Conservation (phyloP, 2,113 vertebrate species). For the Pelecanoides urinatrix region DNA sequence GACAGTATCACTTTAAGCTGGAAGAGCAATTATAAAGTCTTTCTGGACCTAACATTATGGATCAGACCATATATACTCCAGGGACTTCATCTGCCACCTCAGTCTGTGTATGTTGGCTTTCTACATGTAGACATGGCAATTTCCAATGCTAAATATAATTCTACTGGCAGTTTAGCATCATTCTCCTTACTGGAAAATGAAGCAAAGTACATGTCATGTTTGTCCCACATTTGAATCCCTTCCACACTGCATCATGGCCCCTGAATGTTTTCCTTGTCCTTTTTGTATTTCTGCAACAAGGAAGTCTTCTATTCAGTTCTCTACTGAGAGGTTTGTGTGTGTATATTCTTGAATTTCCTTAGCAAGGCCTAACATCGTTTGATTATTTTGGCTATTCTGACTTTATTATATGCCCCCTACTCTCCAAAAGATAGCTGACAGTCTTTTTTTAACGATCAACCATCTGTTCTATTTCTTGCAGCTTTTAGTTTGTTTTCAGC, state of each 20-base stretch:
- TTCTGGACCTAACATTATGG: not conserved
- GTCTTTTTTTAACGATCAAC: constrained; percentile 2
- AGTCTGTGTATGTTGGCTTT: not conserved
- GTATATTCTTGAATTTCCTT: not conserved
- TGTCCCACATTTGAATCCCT: not conserved
- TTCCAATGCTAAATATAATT: not conserved
- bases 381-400: constrained; percentile 9
- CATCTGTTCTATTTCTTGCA: constrained; percentile 4
- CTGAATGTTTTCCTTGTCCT: not conserved
- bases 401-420: not conserved
- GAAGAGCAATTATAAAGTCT: not conserved
- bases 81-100: not conserved
- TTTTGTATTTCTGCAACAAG: not conserved
- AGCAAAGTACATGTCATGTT: not conserved
- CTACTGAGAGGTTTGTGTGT: not conserved
- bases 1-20: not conserved
- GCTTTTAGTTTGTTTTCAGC: constrained; percentile 10
- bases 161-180: not conserved
- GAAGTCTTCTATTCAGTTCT: not conserved
- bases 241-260: not conserved
- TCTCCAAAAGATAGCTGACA: not conserved
- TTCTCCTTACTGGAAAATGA: not conserved
- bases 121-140: not conserved
- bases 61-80: not conserved
- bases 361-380: not conserved